These are phyloP conservation scores for Oncorhynchus tshawytscha DNA, from an alignment of 2,113 vertebrate genomes.

Conservation along the genomic window DNA sequence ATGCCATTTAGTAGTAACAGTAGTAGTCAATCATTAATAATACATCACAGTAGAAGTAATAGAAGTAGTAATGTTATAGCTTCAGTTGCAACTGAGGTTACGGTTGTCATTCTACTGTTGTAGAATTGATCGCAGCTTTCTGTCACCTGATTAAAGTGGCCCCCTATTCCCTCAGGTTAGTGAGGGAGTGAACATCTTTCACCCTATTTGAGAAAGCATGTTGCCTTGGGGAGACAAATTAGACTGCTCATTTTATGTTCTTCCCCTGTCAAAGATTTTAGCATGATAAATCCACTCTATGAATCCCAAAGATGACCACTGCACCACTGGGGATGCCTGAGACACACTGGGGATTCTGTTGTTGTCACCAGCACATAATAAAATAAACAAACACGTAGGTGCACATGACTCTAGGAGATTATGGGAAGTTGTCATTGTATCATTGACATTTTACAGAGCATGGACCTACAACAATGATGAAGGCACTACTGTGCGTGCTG, in stretches of 20 bases:
- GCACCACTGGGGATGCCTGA: constrained; percentile 38
- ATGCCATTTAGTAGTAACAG: neutral
- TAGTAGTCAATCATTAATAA: neutral
- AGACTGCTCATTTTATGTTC: constrained; percentile 70
- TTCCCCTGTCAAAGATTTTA: constrained; percentile 57
- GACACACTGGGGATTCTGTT: constrained; percentile 49
- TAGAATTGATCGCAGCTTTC: constrained; percentile 43
- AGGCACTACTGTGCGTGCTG: no score
- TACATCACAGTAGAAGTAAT: neutral
- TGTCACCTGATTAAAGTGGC: constrained; percentile 41
- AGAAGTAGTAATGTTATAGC: constrained; percentile 17
- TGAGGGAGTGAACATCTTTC: constrained; percentile 46
- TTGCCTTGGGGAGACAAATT: constrained; percentile 70
- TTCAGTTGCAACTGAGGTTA: constrained; percentile 29
- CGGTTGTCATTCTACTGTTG: constrained; percentile 37
- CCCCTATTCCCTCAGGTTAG: constrained; percentile 38
- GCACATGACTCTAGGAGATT: constrained; percentile 20
- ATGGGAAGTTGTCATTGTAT: neutral
- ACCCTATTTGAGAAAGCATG: constrained; percentile 55
- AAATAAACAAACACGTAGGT: constrained; percentile 54
- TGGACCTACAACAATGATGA: no score
- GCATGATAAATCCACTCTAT: constrained; percentile 58
- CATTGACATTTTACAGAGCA: neutral
- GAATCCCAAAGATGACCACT: constrained; percentile 58
- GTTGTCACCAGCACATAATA: constrained; percentile 37